Base-by-base conservation (phyloP, 1,140 invertebrate species). In the Zaprionus ornatus region DNA sequence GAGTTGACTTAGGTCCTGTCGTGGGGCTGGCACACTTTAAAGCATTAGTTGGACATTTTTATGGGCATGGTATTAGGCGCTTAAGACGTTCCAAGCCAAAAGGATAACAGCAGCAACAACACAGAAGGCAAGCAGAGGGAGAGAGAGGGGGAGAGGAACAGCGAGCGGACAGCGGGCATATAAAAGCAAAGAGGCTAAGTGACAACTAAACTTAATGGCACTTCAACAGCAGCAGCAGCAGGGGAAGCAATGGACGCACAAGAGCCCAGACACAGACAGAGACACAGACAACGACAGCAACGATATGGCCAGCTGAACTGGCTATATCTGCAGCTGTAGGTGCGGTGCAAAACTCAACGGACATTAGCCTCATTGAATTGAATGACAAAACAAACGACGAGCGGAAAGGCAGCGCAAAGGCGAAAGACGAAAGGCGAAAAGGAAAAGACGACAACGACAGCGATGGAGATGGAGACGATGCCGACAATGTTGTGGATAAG, bases 331-430 rank as follows among this genome's bases (percentile, higher is more conserved):
- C 37, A 77, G 69, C 76, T 75, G 76, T 78, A 80, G 75, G 76
- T 78, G 75, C 71, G 79, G 75, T 80, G 79, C 62, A 80, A 75
- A 80, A 80, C 88, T 91, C 88, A 91, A 84, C 88, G 88, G 88
- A 91, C 88, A 91, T 91, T 91, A 91, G 88, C 88, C 88, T 91
- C 83, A 91, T 91, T 91, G 88, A 91, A 91, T 91, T 91, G 87
- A 91, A 91, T 91, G 83, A 91, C 87, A 90, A 90, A 90, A 90
- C 85, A 90, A 90, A 90, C 85, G 87, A 91, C 83, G 78, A 76
- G 73, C 75, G 70, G 74, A 80, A 80, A 71, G 64, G 61, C 79
- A 70, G 25, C 55, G 48, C 64, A 48, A 66, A 62, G 27, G 61
- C 64, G 75, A 64, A 77, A 52, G 61, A 42, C 72, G 67, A 71